Conservation (phyloP, 2,888 invertebrate genomes). For the Smittia aterrima region DNA sequence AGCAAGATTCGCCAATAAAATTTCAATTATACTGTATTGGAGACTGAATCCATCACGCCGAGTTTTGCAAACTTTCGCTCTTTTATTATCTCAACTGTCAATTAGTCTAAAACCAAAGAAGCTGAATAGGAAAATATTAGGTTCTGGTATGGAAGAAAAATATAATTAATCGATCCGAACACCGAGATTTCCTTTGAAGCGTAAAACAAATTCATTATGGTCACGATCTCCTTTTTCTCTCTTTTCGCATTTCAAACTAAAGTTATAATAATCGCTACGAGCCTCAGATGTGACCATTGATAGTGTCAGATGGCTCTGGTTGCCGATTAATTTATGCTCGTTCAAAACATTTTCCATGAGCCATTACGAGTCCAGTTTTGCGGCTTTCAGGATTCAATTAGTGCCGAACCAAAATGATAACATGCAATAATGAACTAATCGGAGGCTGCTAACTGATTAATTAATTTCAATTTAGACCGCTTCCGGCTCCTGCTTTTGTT, state of each 20-base stretch:
- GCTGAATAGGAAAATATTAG: background rate
- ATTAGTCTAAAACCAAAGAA: too few relatives aligned
- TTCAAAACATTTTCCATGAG: background rate
- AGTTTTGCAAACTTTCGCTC: background rate
- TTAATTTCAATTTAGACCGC: conserved; percentile 3
- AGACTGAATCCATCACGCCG: too few relatives aligned
- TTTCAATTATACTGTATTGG: background rate
- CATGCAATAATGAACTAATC: conserved; percentile 10
- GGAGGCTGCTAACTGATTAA: conserved; percentile 16
- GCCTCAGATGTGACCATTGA: background rate
- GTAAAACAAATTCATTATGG: conserved; percentile 15
- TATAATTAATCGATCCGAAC: conserved; percentile 15
- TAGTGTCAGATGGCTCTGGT: background rate
- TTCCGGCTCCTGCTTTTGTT: conserved; percentile 3
- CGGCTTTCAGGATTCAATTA: background rate
- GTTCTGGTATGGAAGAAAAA: background rate
- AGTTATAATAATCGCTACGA: background rate
- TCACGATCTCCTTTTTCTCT: background rate
- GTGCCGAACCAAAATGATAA: background rate
- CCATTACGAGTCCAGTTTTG: conserved; percentile 1
- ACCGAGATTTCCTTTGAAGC: background rate
- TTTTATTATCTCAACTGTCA: background rate
- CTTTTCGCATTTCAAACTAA: too few relatives aligned
- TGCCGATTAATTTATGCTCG: conserved; percentile 3
- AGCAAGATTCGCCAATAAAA: background rate